Base-by-base conservation (phyloP, 1,140 invertebrate genomes). In the Heliconius melpomene region DNA sequence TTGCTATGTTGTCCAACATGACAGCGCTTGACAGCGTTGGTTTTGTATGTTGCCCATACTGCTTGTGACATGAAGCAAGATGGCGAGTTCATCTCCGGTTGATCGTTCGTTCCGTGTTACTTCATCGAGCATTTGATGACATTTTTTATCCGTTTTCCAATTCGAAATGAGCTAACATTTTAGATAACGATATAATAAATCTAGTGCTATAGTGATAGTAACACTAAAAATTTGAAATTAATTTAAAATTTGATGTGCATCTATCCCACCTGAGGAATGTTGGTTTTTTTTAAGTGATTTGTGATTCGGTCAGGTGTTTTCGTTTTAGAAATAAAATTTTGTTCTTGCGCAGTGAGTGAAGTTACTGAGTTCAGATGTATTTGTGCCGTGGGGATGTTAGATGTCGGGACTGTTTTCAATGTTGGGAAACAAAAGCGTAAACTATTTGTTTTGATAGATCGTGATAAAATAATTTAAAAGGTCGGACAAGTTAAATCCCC, bases 191-290 rank as follows among this genome's bases (percentile, higher is more conserved):
- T 82, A 72, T 84, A 78, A 87, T 81, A 78, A 84, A 83, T 85
- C 74, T 88, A 85, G 85, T 89, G 86, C 86, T 81, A 86, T 84
- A 89, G 88, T 91, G 89, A 85, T 85, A 82, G 75, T 79, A 86
- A 83, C 83, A 84, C 77, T 84, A 71, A 81, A 85, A 83, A 81
- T 83, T 86, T 79, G 46, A 82, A 87, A 81, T 86, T 86, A 83
- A 85, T 74, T 83, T 86, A 81, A 80, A 87, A 81, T 85, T 79
- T 82, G 80, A 88, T 89, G 91, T 94, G 91, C 85, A 89, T 90
- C 86, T 94, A 93, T 94, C 92, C 94, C 94, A 95, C 94, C 94
- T 95, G 94, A 95, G 94, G 94, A 95, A 95, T 95, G 94, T 94
- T 93, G 91, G 88, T 93, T 94, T 94, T 92, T 94, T 82, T 95